Evolutionary conservation across 2,797 vertebrate species (phyloP).

Genomic region (Prunella strophiata): DNA sequence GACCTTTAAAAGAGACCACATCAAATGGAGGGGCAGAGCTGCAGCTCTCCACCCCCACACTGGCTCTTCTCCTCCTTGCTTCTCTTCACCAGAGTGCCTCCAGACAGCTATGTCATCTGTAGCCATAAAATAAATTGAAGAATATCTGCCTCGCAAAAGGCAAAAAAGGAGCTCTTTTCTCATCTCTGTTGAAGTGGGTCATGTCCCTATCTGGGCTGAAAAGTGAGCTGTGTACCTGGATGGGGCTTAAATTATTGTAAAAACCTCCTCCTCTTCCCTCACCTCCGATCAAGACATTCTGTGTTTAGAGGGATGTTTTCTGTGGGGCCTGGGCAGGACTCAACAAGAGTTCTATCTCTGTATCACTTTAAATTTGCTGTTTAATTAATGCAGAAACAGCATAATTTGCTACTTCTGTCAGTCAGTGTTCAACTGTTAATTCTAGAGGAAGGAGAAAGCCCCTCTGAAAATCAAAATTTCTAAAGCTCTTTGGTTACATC

Average conservation of each 20-base stretch:
- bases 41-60: not conserved
- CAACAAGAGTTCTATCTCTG: not conserved
- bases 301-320: not conserved
- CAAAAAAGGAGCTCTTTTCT: not conserved
- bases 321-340: not conserved
- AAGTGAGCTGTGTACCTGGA: not conserved
- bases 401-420: not conserved
- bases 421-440: not conserved
- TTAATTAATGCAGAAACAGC: not conserved
- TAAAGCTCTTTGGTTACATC: not conserved
- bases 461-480: not conserved
- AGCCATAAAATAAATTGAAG: slow-evolving; percentile 22
- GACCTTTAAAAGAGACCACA: slow-evolving; percentile 34
- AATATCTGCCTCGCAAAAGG: not conserved
- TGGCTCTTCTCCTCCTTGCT: not conserved
- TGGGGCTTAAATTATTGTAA: not conserved
- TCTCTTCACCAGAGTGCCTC: not conserved
- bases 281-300: not conserved
- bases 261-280: not conserved
- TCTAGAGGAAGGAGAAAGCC: not conserved
- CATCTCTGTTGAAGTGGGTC: fast-evolving
- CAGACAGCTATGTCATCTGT: slow-evolving; percentile 43
- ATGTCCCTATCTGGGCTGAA: not conserved
- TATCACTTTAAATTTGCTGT: not conserved
- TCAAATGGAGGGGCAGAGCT: slow-evolving; percentile 21